These are phyloP conservation scores for Sebastolobus altivelis DNA, from an alignment of 2,797 vertebrate species.

Conservation along the genomic window DNA sequence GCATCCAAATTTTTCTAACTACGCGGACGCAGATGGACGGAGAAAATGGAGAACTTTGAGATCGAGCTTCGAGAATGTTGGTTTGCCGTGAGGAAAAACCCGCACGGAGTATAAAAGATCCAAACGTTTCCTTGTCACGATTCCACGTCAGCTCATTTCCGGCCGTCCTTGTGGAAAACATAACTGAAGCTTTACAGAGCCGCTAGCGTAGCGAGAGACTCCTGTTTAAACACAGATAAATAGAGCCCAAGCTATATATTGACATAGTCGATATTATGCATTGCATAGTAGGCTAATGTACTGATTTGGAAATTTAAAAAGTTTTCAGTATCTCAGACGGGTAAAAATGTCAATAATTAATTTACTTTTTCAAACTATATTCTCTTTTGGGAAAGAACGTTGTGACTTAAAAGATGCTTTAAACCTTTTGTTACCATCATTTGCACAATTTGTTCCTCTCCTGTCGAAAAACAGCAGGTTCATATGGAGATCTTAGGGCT, in stretches of 20 bases:
- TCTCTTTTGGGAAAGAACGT: not conserved
- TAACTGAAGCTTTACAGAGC: not conserved
- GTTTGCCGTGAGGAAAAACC: too few species aligned
- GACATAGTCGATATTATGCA: not conserved
- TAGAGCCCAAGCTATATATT: not conserved
- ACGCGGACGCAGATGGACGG: too few species aligned
- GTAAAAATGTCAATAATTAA: not conserved
- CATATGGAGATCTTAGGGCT: conserved; percentile 10
- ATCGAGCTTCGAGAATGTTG: too few species aligned
- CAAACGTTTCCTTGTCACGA: too few species aligned
- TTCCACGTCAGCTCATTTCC: too few species aligned
- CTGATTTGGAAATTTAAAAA: not conserved
- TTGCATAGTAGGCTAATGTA: not conserved
- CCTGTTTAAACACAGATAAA: not conserved
- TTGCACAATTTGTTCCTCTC: not conserved
- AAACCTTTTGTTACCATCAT: not conserved
- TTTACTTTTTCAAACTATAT: not conserved
- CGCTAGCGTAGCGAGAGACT: not conserved
- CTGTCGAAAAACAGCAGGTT: conserved; percentile 32
- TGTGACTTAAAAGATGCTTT: not conserved
- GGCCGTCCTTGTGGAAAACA: too few species aligned
- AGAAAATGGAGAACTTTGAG: too few species aligned
- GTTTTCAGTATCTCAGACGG: not conserved
- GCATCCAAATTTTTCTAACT: too few species aligned
- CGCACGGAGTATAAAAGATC: too few species aligned